phyloP scores from a whole-genome alignment of 1,140 invertebrate genomes.

The Chelonus insularis region DNA sequence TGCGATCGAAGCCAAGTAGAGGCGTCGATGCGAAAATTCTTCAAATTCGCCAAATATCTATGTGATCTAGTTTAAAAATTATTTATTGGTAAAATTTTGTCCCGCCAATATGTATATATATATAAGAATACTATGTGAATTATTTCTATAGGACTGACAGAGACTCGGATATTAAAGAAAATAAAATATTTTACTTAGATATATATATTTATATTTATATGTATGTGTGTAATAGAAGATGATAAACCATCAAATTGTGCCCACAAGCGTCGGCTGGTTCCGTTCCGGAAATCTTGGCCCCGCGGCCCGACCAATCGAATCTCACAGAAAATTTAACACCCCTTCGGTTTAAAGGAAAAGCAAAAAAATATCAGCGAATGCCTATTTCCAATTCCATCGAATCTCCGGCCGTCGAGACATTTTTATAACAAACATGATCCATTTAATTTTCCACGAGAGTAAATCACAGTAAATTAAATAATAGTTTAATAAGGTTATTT shows the following conservation, averaged over 20 bases:
- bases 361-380: constrained; percentile 26
- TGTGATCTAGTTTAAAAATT: not conserved
- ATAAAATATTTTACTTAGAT: not conserved
- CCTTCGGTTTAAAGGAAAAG: constrained; percentile 31
- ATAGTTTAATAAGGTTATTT: not conserved
- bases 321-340: constrained; percentile 60
- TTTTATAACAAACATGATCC: constrained; percentile 1
- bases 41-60: constrained; percentile 3
- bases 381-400: constrained; percentile 57
- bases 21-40: constrained; percentile 21
- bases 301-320: constrained; percentile 53
- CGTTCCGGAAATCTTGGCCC: constrained; percentile 27
- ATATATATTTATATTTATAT: too few relatives aligned
- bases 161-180: too few relatives aligned
- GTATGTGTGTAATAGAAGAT: not conserved
- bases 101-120: not conserved
- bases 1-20: constrained; percentile 43
- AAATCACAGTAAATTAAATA: not conserved
- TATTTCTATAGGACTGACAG: too few relatives aligned
- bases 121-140: too few relatives aligned
- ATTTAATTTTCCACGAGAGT: not conserved
- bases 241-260: not conserved
- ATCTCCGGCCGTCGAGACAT: constrained; percentile 46
- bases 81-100: not conserved
- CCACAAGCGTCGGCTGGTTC: constrained; percentile 13